A percentile compares a stretch with the other conserved stretches of the same genome.
Evolutionary conservation across 2,888 invertebrate genomes (phyloP).

Genomic region (Drosophila peninsularis): DNA sequence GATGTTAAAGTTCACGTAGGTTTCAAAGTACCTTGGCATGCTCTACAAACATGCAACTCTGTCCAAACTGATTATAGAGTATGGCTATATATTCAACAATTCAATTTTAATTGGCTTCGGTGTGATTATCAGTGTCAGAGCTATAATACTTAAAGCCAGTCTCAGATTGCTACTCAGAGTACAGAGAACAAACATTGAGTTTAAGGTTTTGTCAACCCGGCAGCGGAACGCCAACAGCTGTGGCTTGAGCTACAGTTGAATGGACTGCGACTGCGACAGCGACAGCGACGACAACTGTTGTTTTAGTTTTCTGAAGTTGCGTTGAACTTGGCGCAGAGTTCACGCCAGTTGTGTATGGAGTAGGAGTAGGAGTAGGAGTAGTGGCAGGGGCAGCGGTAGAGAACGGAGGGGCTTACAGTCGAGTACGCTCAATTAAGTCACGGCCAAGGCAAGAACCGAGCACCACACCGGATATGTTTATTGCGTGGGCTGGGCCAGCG

Average conservation of each 20-base stretch:
- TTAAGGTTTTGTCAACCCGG: slow-evolving; percentile 20
- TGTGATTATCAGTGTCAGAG: too few species aligned
- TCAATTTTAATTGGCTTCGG: background rate
- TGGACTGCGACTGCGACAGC: slow-evolving; percentile 50
- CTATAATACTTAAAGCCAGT: background rate
- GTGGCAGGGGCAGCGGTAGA: background rate
- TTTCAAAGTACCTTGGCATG: background rate
- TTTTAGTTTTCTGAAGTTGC: slow-evolving; percentile 26
- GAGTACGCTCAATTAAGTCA: slow-evolving; percentile 61
- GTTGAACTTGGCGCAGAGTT: slow-evolving; percentile 68
- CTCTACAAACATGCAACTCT: too few species aligned
- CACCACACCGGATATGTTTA: slow-evolving; percentile 16
- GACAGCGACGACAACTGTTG: slow-evolving; percentile 28
- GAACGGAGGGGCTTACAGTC: slow-evolving; percentile 16
- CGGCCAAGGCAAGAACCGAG: slow-evolving; percentile 33
- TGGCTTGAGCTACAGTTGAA: slow-evolving; percentile 60
- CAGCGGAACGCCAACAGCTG: slow-evolving; percentile 50
- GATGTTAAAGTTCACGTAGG: too few species aligned
- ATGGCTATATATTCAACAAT: background rate
- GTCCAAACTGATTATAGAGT: background rate
- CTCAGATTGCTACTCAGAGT: background rate
- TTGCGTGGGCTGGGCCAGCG: slow-evolving; percentile 31
- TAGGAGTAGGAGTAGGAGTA: slow-evolving; percentile 22
- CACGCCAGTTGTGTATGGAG: slow-evolving; percentile 54
- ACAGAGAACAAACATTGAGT: background rate